Evolutionary conservation across 1,140 invertebrate genomes (phyloP), one percentile per base, ranked within the genome.

Genomic region (Potamilus streckersoni): DNA sequence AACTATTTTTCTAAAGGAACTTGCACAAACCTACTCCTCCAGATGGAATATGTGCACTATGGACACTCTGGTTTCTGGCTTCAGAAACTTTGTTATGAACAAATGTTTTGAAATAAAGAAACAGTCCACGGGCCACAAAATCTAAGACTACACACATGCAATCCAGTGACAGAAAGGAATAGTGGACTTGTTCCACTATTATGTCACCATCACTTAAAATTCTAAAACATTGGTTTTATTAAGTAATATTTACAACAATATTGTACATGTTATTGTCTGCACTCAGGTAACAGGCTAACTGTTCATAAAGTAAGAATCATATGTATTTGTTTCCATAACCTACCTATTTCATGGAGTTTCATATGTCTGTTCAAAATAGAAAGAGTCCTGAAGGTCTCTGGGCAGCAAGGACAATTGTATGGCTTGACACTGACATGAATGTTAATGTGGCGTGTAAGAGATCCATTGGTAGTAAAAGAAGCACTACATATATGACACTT

Each of bases 371-470:
- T 90, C 55, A 90, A 89, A 38, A 88, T 85, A 15, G 83, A 77
- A 6, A 88, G 87, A 0, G 91, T 91, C 17, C 87, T 86, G 80
- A 92, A 93, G 72, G 83, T 88, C 20, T 88, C 84, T 11, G 80
- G 78, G 81, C 92, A 93, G 61, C 88, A 84, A 3, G 85, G 78
- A 79, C 92, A 93, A 38, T 86, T 86, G 73, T 83, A 86, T 16
- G 85, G 84, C 57, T 84, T 82, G 17, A 70, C 79, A 15, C 78
- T 79, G 11, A 78, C 80, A 76, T 90, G 90, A 17, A 88, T 85
- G 38, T 82, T 76, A 86, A 87, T 86, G 76, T 91, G 89, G 8
- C 89, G 82, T 14, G 82, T 84, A 14, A 90, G 82, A 14, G 87
- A 87, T 23, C 87, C 88, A 68, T 89, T 90, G 6, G 89, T 89